Evolutionary conservation across 2,797 vertebrate genomes (phyloP), one percentile per base, ranked within the genome.

Genomic region (Euthynnus affinis): DNA sequence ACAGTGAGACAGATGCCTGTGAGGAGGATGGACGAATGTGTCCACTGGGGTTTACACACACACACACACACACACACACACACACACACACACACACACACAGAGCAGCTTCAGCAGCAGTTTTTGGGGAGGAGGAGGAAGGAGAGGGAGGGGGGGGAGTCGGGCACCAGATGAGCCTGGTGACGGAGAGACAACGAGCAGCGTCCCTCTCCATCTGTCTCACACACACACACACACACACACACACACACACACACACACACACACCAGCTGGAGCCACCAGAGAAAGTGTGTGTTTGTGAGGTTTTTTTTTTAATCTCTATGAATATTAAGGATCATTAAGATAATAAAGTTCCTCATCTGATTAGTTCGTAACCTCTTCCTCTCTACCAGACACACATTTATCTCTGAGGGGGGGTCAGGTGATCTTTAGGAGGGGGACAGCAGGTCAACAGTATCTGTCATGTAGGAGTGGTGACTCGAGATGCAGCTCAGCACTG

Each of bases 141-240:
- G 27, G 27, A 27, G 59, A 17, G 66, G 59, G n/a, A n/a, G n/a
- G n/a, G n/a, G n/a, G 58, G 71, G 71, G 0, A n/a, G n/a, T n/a
- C n/a, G 87, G 87, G 83, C 86, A 87, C 78, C 84, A 88, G 90
- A 92, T 93, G 90, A 92, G 88, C 71, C 72, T 64, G 40, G 74
- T 85, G 89, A 87, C 87, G 44, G 84, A 72, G n/a, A n/a, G 87
- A 89, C 83, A 80, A 77, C 22, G 60, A 84, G 73, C 62, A 80
- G 91, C 87, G 85, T 94, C 91, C 89, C 81, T 71, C 61, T 79
- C 85, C 82, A 71, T 89, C 92, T 87, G 87, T 88, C 87, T 37
- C 82, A 7, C 81, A 68, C 68, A 63, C 69, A 71, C n/a, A n/a
- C n/a, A n/a, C n/a, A n/a, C n/a, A n/a, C n/a, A n/a, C n/a, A n/a